Evolutionary conservation across 2,113 vertebrate species (phyloP), one percentile per base, ranked within the genome.

Genomic region (Cervus canadensis): DNA sequence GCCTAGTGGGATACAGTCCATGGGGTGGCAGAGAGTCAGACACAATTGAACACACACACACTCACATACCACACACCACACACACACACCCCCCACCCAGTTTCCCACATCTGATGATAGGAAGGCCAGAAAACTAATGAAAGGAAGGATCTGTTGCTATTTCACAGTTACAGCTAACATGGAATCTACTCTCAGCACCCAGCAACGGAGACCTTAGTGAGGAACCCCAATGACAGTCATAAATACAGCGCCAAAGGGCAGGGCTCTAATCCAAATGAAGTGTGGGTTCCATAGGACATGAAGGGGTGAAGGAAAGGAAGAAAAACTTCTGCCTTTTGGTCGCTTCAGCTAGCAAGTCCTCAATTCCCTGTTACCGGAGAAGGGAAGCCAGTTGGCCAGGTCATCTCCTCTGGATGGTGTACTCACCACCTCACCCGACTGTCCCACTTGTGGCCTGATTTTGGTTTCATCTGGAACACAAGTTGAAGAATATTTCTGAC

Each of bases 401-500:
- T 57, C 54, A 48, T 26, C 0, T 9, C 43, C 85, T 52, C 82
- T 87, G 43, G 40, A 60, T 12, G 23, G 50, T 7, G 45, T 57
- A 45, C 30, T 82, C 5, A 21, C 14, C n/a, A 11, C 56, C 26
- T 92, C 30, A 21, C 52, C 62, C 84, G 36, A 14, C 45, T 78
- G 86, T 96, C 78, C 87, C 71, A 87, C 45, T 83, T 89, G 52
- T 3, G 48, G 52, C 62, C n/a, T 93, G 36, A 26, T 89, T 97
- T 89, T 91, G 40, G 43, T 40, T 97, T 95, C 89, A 95, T 79
- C 79, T 87, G 84, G 87, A 96, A 97, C 81, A 96, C 23, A 87
- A 94, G 78, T 79, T 83, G 28, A 74, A 87, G n/a, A 86, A 71
- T 84, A 89, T 74, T 96, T 96, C 56, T 79, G 57, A 84, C 17